These are phyloP conservation scores for Protaetia brevitarsis DNA, from an alignment of 1,140 invertebrate species.

Conservation along the genomic window DNA sequence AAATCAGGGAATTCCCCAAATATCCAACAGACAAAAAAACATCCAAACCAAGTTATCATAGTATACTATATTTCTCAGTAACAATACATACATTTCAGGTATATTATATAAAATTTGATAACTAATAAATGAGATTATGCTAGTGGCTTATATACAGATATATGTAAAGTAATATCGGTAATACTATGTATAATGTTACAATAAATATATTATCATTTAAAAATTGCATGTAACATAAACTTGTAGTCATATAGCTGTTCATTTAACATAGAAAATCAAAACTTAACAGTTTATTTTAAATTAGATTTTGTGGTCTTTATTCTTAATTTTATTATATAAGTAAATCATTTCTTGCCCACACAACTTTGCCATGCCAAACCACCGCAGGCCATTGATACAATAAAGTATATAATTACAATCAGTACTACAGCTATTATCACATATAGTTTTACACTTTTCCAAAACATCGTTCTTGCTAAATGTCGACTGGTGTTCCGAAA, in stretches of 20 bases:
- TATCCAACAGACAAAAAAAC: not conserved
- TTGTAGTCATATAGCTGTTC: no score
- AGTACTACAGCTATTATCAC: slow-evolving; percentile 70
- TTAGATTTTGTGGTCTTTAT: no score
- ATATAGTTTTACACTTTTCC: slow-evolving; percentile 92
- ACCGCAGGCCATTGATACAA: slow-evolving; percentile 82
- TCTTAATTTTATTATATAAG: no score
- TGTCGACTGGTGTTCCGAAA: slow-evolving; percentile 84
- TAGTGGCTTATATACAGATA: not conserved
- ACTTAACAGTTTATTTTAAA: no score
- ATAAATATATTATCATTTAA: no score
- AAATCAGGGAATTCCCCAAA: no score
- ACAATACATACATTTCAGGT: not conserved
- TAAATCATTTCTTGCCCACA: slow-evolving; percentile 50
- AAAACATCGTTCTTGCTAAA: slow-evolving; percentile 82
- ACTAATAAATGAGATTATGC: not conserved
- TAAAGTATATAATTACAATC: slow-evolving; percentile 78
- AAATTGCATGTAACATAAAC: no score
- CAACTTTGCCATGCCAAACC: slow-evolving; percentile 77
- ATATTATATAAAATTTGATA: slow-evolving; percentile 1
- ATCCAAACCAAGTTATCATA: not conserved
- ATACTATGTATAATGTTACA: no score
- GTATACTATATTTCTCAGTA: not conserved
- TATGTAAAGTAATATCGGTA: no score
- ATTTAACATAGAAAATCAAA: no score